These are phyloP conservation scores for Crenichthys baileyi DNA, from an alignment of 2,797 vertebrate genomes.

Conservation along the genomic window DNA sequence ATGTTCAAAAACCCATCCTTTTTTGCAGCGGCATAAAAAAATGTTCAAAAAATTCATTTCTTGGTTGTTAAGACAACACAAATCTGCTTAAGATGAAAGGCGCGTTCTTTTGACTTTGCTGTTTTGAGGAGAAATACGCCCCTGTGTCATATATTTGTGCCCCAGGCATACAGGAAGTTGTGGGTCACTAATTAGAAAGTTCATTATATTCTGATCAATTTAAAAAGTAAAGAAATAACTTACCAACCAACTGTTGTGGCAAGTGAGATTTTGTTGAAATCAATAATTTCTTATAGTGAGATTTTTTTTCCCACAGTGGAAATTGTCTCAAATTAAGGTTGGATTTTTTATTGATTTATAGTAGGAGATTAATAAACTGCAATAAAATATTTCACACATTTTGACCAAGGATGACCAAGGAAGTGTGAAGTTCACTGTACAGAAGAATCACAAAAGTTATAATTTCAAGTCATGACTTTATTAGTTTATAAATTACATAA, in stretches of 20 bases:
- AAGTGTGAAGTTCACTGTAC: not conserved
- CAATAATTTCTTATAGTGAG: not conserved
- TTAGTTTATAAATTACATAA: not conserved
- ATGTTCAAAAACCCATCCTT: not conserved
- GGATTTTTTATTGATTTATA: not conserved
- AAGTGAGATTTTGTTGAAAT: not conserved
- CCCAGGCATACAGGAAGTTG: not conserved
- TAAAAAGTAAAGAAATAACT: not conserved
- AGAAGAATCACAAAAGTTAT: not conserved
- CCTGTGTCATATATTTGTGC: not conserved
- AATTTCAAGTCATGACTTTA: not conserved
- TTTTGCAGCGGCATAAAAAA: not conserved
- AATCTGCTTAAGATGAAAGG: not conserved
- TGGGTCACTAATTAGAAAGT: not conserved
- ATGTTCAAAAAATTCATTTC: no score
- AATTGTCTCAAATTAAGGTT: not conserved
- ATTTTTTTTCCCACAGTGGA: not conserved
- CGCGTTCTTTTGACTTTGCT: not conserved
- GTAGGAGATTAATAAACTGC: not conserved
- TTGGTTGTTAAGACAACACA: not conserved
- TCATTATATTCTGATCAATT: not conserved
- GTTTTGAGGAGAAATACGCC: not conserved
- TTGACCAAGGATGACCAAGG: not conserved
- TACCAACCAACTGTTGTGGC: not conserved
- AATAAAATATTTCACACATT: not conserved